Evolutionary conservation across 2,113 vertebrate species (phyloP).

Genomic region (Neotragus pygmaeus): DNA sequence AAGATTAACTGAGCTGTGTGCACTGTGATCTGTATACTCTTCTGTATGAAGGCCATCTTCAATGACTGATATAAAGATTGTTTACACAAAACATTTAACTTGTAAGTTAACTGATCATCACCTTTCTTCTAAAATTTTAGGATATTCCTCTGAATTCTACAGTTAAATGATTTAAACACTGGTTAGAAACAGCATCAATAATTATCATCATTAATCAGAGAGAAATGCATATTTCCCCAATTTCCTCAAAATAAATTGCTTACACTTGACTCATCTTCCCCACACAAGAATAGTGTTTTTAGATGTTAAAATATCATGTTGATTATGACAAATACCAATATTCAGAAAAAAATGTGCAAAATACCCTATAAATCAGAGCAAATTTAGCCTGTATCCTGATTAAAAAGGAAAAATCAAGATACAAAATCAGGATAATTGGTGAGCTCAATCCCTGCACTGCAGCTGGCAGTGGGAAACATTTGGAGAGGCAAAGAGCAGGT

Average conservation of each 20-base stretch:
- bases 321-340: not conserved
- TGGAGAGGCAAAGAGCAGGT: not conserved
- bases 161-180: slow-evolving; percentile 19
- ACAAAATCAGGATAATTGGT: not conserved
- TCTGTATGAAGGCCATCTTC: not conserved
- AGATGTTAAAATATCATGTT: not conserved
- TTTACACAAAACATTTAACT: not conserved
- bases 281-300: not conserved
- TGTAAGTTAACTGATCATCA: not conserved
- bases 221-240: not conserved
- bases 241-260: slow-evolving; percentile 20
- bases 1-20: not conserved
- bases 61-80: not conserved
- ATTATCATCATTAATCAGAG: not conserved
- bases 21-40: not conserved
- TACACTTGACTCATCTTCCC: not conserved
- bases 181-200: not conserved
- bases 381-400: not conserved
- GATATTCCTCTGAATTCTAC: not conserved
- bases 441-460: not conserved
- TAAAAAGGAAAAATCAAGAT: not conserved
- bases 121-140: slow-evolving; percentile 14
- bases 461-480: not conserved
- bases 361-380: not conserved
- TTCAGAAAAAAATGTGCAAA: not conserved